Base-by-base conservation (phyloP, 2,888 invertebrate genomes). In the Mythimna loreyi region DNA sequence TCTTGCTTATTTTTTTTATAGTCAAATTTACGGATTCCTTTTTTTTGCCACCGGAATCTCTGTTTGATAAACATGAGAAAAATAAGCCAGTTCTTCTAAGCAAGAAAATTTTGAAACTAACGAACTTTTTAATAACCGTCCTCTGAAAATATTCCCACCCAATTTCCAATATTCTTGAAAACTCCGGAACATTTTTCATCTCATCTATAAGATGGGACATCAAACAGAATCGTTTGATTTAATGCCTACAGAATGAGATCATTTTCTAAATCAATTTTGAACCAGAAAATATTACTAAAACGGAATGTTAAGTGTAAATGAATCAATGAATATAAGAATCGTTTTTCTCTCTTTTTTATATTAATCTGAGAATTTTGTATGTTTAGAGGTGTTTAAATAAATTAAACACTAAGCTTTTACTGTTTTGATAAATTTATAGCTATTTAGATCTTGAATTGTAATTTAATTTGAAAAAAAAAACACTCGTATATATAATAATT, bases 191-290 rank as follows among this genome's bases (percentile, higher is more conserved):
- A 74, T 72, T 81, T 73, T 75, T 82, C 62, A 75, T 78, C 78
- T 73, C 71, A 75, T 78, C 73, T 66, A 70, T 78, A 83, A 59
- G 71, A 49, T 25, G 55, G 62, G 33, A 73, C 73, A 78, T 82
- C 75, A 78, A 83, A 83, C 72, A 68, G 47, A 72, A 72, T 43
- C 64, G 67, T 76, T 83, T 74, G 52, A 72, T 67, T 75, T 70
- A 83, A 81, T 83, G 59, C 47, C 62, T 71, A 61, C 59, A 65
- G 61, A 78, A 78, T 74, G 66, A 59, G 58, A 72, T 79, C 72
- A 68, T 74, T 81, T 74, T 69, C 52, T 56, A 66, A 81, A 83
- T 75, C 71, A 71, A 83, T 69, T 78, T 71, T 40, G 7, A 21
- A 49, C 25, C 56, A 33, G 72, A 63, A 64, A 62, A 63, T 52